Evolutionary conservation across 2,113 vertebrate species (phyloP).

Genomic region (Heterotilapia buettikoferi): DNA sequence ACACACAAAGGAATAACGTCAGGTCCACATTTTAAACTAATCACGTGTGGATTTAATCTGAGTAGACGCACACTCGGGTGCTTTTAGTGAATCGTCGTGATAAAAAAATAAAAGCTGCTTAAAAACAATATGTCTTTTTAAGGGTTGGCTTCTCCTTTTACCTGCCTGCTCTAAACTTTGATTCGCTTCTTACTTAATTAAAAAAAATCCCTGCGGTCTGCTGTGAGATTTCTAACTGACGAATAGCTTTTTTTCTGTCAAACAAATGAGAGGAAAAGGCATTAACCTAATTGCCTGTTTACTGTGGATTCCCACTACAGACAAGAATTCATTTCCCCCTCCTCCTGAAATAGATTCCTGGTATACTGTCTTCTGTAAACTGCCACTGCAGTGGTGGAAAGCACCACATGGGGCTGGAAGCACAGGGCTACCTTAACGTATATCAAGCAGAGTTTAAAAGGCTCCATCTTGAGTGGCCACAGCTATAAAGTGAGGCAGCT

Average conservation of each 20-base stretch:
- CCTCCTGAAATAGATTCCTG: not conserved
- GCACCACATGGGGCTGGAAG: not conserved
- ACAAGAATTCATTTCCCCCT: not conserved
- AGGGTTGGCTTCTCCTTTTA: not conserved
- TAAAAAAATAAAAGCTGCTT: not conserved
- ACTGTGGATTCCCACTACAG: not conserved
- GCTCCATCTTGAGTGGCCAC: not conserved
- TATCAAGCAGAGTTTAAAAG: not conserved
- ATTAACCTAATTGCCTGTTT: not conserved
- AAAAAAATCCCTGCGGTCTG: not conserved
- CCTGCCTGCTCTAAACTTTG: not conserved
- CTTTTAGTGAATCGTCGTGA: not conserved
- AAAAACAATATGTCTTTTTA: not conserved
- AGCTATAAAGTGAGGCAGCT: not conserved
- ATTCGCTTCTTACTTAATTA: not conserved
- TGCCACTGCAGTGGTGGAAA: not conserved
- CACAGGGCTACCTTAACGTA: not conserved
- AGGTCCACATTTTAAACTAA: not conserved
- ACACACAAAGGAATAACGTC: constrained; percentile 50
- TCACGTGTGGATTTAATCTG: constrained; percentile 41
- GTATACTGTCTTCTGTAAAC: not conserved
- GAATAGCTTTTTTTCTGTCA: not conserved
- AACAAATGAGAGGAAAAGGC: not conserved
- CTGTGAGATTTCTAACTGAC: not conserved
- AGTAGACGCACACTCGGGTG: not conserved